Base-by-base conservation (phyloP, 2,888 invertebrate genomes). In the Campopleginae sp. region DNA sequence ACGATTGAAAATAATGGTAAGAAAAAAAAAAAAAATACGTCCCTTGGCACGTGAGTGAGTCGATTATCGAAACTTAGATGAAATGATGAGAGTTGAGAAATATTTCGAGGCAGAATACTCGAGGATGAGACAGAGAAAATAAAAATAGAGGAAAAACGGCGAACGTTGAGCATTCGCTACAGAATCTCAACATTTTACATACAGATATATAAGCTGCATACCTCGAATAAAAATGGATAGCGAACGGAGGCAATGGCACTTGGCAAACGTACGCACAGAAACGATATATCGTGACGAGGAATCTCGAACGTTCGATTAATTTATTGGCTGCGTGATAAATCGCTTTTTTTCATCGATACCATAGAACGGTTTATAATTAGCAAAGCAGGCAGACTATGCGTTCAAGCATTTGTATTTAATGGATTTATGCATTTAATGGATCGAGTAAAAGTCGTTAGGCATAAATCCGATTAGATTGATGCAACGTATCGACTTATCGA, bases 311-410 rank as follows among this genome's bases (percentile, higher is more conserved):
- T 75, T 68, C 87, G 90, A 91, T 91, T 89, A 90, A 91, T 91
- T 90, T 88, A 87, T 74, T 80, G 88, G 85, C 87, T 88, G 88
- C 82, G 88, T 89, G 88, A 88, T 90, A 89, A 90, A 91, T 91
- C 91, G 90, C 8, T 5, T 88, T 90, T 90, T 88, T 89, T 14
- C 88, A 48, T 88, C 86, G 88, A 85, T 85, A 88, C 89, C 89
- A 89, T 90, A 89, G 88, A 91, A 90, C 90, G 80, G 89, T 91
- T 92, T 91, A 91, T 92, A 92, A 92, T 92, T 92, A 92, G 91
- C 90, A 88, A 87, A 89, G 88, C 88, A 89, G 87, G 8, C 72
- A 71, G 19, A 44, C 44, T 27, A 58, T 14, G 51, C 61, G 14
- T 31, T 12, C 54, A 17, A 23, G 48, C 14, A 71, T 68, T 23